Evolutionary conservation across 2,113 vertebrate species (phyloP).

Genomic region (Eurypyga helias): DNA sequence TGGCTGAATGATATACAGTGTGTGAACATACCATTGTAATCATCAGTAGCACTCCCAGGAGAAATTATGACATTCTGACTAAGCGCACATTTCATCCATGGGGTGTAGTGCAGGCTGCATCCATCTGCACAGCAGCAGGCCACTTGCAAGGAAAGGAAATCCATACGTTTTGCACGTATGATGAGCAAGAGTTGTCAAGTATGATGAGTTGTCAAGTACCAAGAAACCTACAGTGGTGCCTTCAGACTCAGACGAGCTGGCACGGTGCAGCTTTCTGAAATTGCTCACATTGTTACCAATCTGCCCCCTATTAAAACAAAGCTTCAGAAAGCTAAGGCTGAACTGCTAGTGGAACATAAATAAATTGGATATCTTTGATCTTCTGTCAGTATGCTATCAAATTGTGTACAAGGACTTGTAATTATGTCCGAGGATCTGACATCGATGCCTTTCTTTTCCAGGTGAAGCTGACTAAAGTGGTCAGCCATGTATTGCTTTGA

Average conservation of each 20-base stretch:
- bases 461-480: not conserved
- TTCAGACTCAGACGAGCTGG: not conserved
- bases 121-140: not conserved
- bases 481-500: not conserved
- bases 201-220: not conserved
- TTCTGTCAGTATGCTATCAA: not conserved
- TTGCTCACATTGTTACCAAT: not conserved
- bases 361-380: not conserved
- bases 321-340: not conserved
- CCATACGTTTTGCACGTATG: not conserved
- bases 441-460: not conserved
- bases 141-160: not conserved
- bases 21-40: conserved; percentile 22
- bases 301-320: not conserved
- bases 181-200: not conserved
- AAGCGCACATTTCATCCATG: not conserved
- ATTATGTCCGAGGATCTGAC: not conserved
- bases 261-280: not conserved
- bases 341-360: not conserved
- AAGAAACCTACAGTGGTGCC: not conserved
- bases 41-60: conserved; percentile 20
- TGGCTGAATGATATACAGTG: conserved; percentile 16
- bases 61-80: not conserved
- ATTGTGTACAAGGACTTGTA: not conserved
- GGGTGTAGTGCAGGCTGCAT: not conserved